Evolutionary conservation across 1,140 invertebrate species (phyloP), one percentile per base, ranked within the genome.

Genomic region (Rhagoletis zephyria): DNA sequence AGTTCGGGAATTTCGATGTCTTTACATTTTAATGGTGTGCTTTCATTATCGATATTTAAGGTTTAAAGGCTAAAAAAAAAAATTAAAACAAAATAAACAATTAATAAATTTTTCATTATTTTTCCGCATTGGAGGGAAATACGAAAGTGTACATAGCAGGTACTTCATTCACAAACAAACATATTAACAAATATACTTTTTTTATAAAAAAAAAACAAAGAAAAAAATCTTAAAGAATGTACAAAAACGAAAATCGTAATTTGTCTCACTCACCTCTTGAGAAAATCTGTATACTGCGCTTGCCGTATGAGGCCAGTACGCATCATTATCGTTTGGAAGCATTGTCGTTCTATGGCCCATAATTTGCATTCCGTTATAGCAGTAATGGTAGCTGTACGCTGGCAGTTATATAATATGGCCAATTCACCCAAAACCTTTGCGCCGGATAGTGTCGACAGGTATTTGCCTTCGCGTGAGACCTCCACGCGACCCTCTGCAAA

Each of bases 241-340:
- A 30, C 30, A 0, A 30, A 30, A 30, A 30, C 30, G 30, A 30
- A 30, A 30, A 30, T 30, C 30, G 0, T 30, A 30, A 30, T 30
- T 16, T 77, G 4, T 12, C 16, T 81, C 12, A 89, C 93, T 91
- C 94, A 99, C 98, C 97, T 99, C 95, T 98, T 99, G 85, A 99
- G 95, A 95, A 99, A 99, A 92, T 99, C 98, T 88, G 97, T 98
- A 93, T 99, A 98, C 93, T 99, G 98, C 30, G 98, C 97, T 93
- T 99, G 98, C 89, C 97, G 94, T 89, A 99, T 97, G 85, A 99
- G 95, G 74, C 98, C 98, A 87, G 98, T 98, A 87, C 98, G 95
- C 98, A 99, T 99, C 98, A 99, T 99, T 90, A 99, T 99, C 64
- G 98, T 99, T 94, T 99, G 99, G 96, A 99, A 99, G 93, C 97